Conservation (phyloP, 2,888 invertebrate genomes). For the Harpalus rufipes region DNA sequence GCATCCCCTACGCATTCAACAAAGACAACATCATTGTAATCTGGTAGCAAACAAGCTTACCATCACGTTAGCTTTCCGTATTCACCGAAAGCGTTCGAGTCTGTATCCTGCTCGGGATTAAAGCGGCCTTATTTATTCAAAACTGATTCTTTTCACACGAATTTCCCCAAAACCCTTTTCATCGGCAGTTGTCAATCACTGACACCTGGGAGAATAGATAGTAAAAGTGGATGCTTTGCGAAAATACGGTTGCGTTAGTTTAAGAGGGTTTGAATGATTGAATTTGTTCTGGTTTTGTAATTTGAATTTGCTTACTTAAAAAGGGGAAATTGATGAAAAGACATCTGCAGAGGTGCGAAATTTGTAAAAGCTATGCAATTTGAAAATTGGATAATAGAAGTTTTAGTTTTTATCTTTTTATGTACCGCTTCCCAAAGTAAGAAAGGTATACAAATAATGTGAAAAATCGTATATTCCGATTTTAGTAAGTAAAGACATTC, state of each 20-base stretch:
- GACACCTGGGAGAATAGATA: constrained; percentile 57
- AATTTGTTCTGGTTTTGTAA: constrained; percentile 43
- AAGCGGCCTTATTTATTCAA: constrained; percentile 57
- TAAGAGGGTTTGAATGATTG: constrained; percentile 38
- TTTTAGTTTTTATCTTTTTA: too few relatives aligned
- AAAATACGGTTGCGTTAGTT: constrained; percentile 27
- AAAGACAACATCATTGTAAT: constrained; percentile 17
- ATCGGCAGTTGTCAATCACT: constrained; percentile 62
- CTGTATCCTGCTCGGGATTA: constrained; percentile 33
- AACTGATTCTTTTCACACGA: constrained; percentile 56
- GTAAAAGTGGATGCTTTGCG: constrained; percentile 17
- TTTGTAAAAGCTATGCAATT: too few relatives aligned
- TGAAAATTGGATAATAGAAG: too few relatives aligned
- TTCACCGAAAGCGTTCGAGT: constrained; percentile 38
- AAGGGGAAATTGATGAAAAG: not conserved
- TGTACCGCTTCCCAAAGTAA: too few relatives aligned
- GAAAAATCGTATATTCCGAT: too few relatives aligned
- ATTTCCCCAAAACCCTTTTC: constrained; percentile 62
- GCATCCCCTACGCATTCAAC: not conserved
- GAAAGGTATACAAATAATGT: too few relatives aligned
- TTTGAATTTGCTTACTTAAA: constrained; percentile 26
- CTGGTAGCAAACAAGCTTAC: constrained; percentile 51
- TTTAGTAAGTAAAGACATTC: too few relatives aligned
- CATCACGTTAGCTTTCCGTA: constrained; percentile 1
- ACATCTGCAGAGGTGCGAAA: not conserved